Base-by-base conservation (phyloP, 2,888 invertebrate species). In the Volucella zonaria region DNA sequence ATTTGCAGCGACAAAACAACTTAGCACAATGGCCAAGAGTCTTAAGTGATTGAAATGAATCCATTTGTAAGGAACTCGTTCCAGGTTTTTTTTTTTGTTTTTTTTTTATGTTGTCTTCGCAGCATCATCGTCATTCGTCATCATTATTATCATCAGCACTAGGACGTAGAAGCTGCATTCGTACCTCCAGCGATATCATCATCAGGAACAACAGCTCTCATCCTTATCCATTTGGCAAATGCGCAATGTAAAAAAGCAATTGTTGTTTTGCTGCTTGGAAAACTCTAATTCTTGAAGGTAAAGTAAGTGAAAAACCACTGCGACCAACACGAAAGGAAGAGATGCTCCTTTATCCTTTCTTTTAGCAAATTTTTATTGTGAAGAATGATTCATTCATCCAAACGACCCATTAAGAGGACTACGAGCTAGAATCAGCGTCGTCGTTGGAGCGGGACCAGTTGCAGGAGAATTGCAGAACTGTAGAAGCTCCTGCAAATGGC, bases 11-110 rank as follows among this genome's bases (percentile, higher is more conserved):
- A 59, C 31, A 67, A 15, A 81, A 73, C 66, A 71, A 73, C 78
- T 73, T 52, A 51, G 43, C 58, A 83, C 82, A 83, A 83, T 83
- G 74, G 82, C 64, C 79, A 47, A 79, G 74, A 70, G 74, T 83
- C 79, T 83, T 83, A 83, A 83, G 82, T 83, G 82, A 83, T 83
- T 83, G 79, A 83, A 83, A 83, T 79, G 82, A 83, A 79, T 79
- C 79, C 82, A 79, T 83, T 83, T 75, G 82, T 70, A 79, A 78
- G 62, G 15, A 74, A 78, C 68, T 79, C 74, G 74, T 79, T 79
- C 58, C 70, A 75, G 45, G 38, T 64, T 70, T 59, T 31, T 31
- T 31, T 31, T 31, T 31, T 31, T 31, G 1, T 31, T 31, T 23
- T 18, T 18, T 18, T 18, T 18, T 78, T 74, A 70, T 75, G 79